Evolutionary conservation across 1,140 invertebrate genomes (phyloP).

Genomic region (Scylla paramamosain): DNA sequence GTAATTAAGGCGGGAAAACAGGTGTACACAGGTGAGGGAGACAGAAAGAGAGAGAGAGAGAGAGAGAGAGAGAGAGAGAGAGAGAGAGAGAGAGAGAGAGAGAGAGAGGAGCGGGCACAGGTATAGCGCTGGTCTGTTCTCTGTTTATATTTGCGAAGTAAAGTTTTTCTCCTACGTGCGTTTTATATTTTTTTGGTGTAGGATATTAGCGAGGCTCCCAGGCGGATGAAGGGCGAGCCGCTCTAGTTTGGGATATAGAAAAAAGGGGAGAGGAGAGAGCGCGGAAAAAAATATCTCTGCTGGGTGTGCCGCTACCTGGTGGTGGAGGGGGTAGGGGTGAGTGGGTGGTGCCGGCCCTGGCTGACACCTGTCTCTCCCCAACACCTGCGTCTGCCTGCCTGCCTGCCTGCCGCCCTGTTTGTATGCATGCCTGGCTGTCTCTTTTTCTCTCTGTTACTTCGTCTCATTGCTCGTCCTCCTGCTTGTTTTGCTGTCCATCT

Average conservation of each 20-base stretch:
- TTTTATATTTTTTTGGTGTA: constrained; percentile 57
- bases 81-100: too few species aligned
- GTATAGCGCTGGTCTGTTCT: neutral
- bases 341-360: neutral
- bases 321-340: too few species aligned
- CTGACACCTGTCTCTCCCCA: neutral
- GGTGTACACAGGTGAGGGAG: too few species aligned
- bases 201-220: constrained; percentile 59
- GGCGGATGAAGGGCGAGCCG: constrained; percentile 49
- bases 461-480: too few species aligned
- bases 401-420: neutral
- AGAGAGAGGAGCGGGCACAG: too few species aligned
- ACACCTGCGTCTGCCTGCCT: neutral
- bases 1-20: too few species aligned
- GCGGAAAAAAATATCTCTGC: neutral
- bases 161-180: constrained; percentile 29
- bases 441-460: neutral
- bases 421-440: neutral
- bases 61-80: too few species aligned
- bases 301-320: neutral
- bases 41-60: too few species aligned
- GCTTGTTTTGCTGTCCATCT: too few species aligned
- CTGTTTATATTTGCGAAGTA: constrained; percentile 31
- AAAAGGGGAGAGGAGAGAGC: constrained; percentile 30
- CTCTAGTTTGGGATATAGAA: constrained; percentile 42